Evolutionary conservation across 2,888 invertebrate species (phyloP), one percentile per base, ranked within the genome.

Genomic region (Biston betularia): DNA sequence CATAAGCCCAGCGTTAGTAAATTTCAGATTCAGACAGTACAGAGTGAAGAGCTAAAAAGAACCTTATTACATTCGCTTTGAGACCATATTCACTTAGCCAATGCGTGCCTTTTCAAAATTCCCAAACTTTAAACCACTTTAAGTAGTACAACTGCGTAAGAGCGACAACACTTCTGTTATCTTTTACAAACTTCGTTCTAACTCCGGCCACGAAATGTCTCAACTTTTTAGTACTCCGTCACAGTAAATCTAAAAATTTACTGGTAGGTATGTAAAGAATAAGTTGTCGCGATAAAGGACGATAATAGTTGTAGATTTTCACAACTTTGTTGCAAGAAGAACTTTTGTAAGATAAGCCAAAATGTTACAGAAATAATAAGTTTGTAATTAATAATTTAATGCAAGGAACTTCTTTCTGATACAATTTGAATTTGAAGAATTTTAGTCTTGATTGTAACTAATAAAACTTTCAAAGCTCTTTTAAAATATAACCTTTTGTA

Each of bases 361-460:
- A 57, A 57, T 38, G 14, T 57, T 14, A 38, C 44, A 48, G 58
- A 59, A 59, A 44, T 46, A 54, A 45, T 15, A 62, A 62, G 61
- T 61, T 62, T 14, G 6, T 60, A 60, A 60, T 54, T 62, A 62
- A 62, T 54, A 62, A 54, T 53, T 62, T 62, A 12, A 48, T 48
- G 42, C 11, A 24, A 24, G 9, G 14, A 53, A 38, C 12, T 34
- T 34, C 6, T 15, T 38, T 50, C 12, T 9, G 34, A 10, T 49
- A 42, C 42, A 45, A 45, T n/a, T n/a, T 35, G 24, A 7, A 66
- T 24, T 24, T 24, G 24, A 24, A 24, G 3, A 24, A 24, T 24
- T 24, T 24, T 24, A 24, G 1, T 24, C 24, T 24, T 24, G 24
- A 24, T 24, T 24, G 24, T 1, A 24, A 24, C 24, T 24, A 24